Base-by-base conservation (phyloP, 2,888 invertebrate species). In the Pterobdella sp. region DNA sequence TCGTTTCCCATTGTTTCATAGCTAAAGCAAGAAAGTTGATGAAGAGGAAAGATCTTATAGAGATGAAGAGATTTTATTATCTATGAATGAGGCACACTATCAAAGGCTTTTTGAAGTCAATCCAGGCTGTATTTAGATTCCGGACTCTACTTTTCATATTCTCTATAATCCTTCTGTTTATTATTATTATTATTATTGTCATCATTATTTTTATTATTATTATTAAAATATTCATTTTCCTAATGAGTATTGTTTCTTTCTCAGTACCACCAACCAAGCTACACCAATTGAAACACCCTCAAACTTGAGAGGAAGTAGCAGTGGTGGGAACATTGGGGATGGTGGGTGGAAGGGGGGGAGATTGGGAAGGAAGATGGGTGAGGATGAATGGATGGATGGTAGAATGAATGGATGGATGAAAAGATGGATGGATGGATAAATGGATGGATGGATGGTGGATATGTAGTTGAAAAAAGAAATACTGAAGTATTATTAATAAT, bases 151-250 rank as follows among this genome's bases (percentile, higher is more conserved):
- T n/a, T n/a, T n/a, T n/a, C n/a, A n/a, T n/a, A n/a, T n/a, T n/a
- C n/a, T n/a, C n/a, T 42, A 10, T 63, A 14, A 63, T 63, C n/a
- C 7, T 63, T 63, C 7, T 63, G 7, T 14, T n/a, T 63, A 63
- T 63, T n/a, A 31, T 63, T 63, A 31, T 63, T 63, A 63, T 63
- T 14, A 31, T 14, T 63, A 63, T 26, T 63, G n/a, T 63, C n/a
- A 63, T 63, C n/a, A 14, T 63, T 63, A 63, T 63, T 63, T 14
- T 63, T n/a, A 63, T 63, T 63, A 31, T 31, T 63, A 63, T 31
- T 63, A 63, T 63, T 42, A 42, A 14, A 42, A 14, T 63, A 63
- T 63, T 63, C 10, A 14, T 63, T 14, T 63, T 63, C 7, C n/a
- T 63, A 63, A 7, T 63, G 7, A 29, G 7, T 63, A 7, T 14